These are phyloP conservation scores for Melanaphis sacchari DNA, from an alignment of 1,140 invertebrate genomes.

Conservation along the genomic window DNA sequence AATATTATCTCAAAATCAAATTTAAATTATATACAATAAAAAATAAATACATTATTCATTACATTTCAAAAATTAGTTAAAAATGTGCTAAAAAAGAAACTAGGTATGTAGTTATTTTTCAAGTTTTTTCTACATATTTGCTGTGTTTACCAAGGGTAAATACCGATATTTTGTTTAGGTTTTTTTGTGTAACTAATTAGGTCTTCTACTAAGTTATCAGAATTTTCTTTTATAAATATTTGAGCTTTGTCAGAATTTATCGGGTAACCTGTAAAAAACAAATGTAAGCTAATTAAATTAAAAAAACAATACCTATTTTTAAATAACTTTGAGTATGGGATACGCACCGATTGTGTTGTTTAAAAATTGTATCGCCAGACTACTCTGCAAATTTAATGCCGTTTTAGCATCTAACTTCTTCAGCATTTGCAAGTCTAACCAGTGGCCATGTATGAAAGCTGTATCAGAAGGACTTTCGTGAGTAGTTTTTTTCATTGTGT, in stretches of 20 bases:
- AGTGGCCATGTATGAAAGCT: conserved; percentile 64
- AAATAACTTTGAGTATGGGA: neutral
- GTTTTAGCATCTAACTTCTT: conserved; percentile 64
- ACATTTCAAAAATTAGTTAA: neutral
- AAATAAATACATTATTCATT: neutral
- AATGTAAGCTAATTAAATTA: neutral
- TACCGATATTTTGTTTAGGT: conserved; percentile 30
- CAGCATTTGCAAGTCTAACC: conserved; percentile 65
- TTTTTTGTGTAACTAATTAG: conserved; percentile 9
- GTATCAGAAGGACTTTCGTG: conserved; percentile 66
- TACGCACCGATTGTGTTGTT: conserved; percentile 61
- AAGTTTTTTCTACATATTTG: too few relatives aligned
- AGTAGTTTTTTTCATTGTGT: conserved; percentile 61
- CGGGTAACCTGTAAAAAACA: neutral
- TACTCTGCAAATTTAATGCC: conserved; percentile 65
- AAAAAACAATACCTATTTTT: neutral
- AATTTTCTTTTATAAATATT: conserved; percentile 40
- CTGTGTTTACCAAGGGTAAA: neutral
- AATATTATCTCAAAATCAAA: neutral
- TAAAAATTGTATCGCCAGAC: conserved; percentile 64
- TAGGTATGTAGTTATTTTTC: neutral
- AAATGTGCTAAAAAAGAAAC: neutral
- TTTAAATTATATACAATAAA: neutral
- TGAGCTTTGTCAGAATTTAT: neutral
- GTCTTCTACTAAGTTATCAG: neutral